phyloP scores from a whole-genome alignment of 2,888 invertebrate species.

The Euphydryas editha region DNA sequence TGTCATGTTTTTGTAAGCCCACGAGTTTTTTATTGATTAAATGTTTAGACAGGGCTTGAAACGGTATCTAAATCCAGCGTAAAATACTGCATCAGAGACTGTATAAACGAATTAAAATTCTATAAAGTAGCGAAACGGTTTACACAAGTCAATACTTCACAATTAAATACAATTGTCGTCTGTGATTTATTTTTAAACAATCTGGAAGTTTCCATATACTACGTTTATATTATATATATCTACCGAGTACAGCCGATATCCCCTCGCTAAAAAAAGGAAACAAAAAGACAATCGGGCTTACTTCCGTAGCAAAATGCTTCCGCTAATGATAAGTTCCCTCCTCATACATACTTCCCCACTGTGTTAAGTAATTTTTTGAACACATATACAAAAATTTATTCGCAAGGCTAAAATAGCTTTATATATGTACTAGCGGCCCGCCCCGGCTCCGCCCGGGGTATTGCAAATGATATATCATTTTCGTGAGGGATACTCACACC shows the following conservation, averaged over 20 bases:
- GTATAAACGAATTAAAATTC: conserved; percentile 28
- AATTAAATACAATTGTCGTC: neutral
- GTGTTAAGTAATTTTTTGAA: neutral
- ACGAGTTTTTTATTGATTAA: conserved; percentile 48
- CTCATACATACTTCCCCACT: conserved; percentile 9
- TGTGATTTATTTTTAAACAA: neutral
- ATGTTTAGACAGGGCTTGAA: conserved; percentile 41
- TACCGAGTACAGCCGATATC: conserved; percentile 47
- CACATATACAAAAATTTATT: neutral
- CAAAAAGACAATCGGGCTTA: conserved; percentile 61
- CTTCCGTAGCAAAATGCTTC: conserved; percentile 72
- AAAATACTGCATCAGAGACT: conserved; percentile 39
- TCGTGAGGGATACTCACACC: too few species aligned
- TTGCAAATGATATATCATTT: too few species aligned
- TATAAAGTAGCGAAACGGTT: conserved; percentile 22
- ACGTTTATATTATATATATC: neutral
- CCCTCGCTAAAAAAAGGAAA: conserved; percentile 61
- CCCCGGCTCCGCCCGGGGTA: too few species aligned
- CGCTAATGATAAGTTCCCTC: conserved; percentile 55
- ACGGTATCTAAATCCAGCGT: conserved; percentile 37
- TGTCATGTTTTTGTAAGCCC: conserved; percentile 49
- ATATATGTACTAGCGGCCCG: neutral
- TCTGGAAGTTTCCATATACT: conserved; percentile 15
- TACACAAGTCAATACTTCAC: neutral
- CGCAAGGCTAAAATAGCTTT: neutral